Evolutionary conservation across 1,140 invertebrate genomes (phyloP), one percentile per base, ranked within the genome.

Genomic region (Lamellibrachia luymesi): DNA sequence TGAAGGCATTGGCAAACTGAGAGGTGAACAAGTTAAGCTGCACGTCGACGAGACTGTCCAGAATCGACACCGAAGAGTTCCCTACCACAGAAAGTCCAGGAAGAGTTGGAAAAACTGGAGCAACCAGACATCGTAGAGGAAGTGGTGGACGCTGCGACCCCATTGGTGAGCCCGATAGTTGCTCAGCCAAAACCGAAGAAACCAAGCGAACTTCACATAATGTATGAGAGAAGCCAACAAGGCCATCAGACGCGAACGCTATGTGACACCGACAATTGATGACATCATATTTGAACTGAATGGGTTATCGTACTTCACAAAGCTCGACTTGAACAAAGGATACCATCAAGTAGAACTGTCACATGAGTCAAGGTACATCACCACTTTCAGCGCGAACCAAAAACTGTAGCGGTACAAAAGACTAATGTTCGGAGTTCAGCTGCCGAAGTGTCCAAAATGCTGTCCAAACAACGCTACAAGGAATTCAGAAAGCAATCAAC

Each of bases 131-230:
- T 95, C n/a, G 94, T 95, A 92, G 95, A 95, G 93, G 94, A 93
- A 92, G 94, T 93, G 49, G 92, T 90, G 17, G 93, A 90, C 64
- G 93, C 91, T 10, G 93, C 95, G 38, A 95, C 95, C 13, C 94
- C 95, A 8, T 95, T 94, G 94, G 93, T 95, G 10, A 95, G 94
- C 17, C 93, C 94, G 51, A 93, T 95, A 38, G 94, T 94, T 56
- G 93, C 93, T n/a, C 90, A 92, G 0, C 6, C 52, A 38, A 56
- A 13, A 13, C 52, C 52, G 52, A 56, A 56, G 6, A 56, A 13
- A 56, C 52, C 6, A 7, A 6, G 52, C 13, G 6, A 56, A 7
- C 6, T 6, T 56, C 52, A 56, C 93, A 92, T 64, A 94, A 94
- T 8, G 90, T 8, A 91, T 22, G 90, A 6, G 7, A 91, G 90